Conservation (phyloP, 2,113 vertebrate genomes). For the Sialia sialis region DNA sequence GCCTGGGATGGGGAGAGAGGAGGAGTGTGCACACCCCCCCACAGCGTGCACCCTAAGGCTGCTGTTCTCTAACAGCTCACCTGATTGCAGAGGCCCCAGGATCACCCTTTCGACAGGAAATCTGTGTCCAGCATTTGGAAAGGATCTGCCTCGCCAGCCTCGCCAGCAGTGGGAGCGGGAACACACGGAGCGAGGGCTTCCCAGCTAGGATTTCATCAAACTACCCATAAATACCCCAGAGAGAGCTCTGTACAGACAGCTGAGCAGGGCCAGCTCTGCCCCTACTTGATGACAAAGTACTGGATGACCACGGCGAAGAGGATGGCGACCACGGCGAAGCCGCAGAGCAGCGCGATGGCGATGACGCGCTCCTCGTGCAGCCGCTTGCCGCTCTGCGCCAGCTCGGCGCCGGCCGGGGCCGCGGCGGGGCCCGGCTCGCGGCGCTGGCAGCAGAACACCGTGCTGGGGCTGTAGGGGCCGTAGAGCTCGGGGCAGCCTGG, state of each 20-base stretch:
- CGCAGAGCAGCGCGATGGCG: conserved; percentile 68
- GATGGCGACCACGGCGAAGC: conserved; percentile 72
- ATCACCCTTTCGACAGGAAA: conserved; percentile 41
- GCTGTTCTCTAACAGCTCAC: conserved; percentile 42
- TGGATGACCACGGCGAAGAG: conserved; percentile 77
- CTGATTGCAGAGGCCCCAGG: conserved; percentile 50
- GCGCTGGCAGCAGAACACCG: conserved; percentile 64
- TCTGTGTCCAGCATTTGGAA: not conserved
- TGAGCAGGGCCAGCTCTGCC: not conserved
- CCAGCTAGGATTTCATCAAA: conserved; percentile 48
- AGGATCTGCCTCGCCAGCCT: conserved; percentile 43
- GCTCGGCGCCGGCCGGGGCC: accelerated
- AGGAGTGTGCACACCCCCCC: accelerated
- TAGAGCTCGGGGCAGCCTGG: conserved; percentile 67
- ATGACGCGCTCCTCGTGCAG: conserved; percentile 64
- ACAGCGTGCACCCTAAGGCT: not conserved
- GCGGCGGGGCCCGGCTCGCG: not conserved
- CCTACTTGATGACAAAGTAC: conserved; percentile 78
- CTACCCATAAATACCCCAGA: conserved; percentile 62
- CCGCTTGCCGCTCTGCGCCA: not conserved
- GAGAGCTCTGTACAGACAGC: conserved; percentile 23
- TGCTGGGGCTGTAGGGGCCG: conserved; percentile 73
- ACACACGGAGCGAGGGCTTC: not conserved
- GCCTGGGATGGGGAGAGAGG: not conserved
- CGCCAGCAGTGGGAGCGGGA: conserved; percentile 56